Evolutionary conservation across 2,113 vertebrate genomes (phyloP).

Genomic region (Bungarus multicinctus): DNA sequence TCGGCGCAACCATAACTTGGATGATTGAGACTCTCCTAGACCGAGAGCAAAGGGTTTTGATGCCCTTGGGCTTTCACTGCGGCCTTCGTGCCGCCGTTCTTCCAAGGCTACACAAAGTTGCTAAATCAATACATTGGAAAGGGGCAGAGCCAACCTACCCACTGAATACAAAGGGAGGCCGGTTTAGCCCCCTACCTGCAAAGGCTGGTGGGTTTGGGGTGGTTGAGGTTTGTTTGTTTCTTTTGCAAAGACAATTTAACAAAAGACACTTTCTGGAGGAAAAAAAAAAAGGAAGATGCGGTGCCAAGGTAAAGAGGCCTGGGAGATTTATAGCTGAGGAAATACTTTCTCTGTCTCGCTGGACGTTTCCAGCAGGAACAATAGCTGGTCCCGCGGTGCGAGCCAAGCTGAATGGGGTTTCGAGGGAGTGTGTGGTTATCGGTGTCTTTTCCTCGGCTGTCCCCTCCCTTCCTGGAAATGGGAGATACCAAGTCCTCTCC

Average conservation of each 20-base stretch:
- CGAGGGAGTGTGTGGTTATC: conserved; percentile 68
- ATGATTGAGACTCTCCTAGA: too few species aligned
- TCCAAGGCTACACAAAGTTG: not conserved
- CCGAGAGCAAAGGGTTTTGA: not conserved
- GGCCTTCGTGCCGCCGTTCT: not conserved
- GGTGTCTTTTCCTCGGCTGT: conserved; percentile 71
- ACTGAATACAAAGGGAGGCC: not conserved
- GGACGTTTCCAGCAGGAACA: conserved; percentile 74
- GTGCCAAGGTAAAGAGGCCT: conserved; percentile 63
- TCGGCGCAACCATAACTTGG: not conserved
- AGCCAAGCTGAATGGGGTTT: conserved; percentile 65
- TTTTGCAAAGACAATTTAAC: not conserved
- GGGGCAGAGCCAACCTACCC: not conserved
- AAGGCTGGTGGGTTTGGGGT: not conserved
- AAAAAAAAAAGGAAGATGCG: conserved; percentile 61
- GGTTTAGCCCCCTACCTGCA: too few species aligned
- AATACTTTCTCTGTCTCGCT: conserved; percentile 69
- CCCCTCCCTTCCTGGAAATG: conserved; percentile 86
- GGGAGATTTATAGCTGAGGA: conserved; percentile 85
- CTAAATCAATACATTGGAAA: not conserved
- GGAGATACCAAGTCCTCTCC: conserved; percentile 57
- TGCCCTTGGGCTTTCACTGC: not conserved
- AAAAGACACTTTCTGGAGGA: conserved; percentile 55
- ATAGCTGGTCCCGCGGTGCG: conserved; percentile 76
- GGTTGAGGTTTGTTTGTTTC: not conserved